Evolutionary conservation across 2,888 invertebrate species (phyloP), one percentile per base, ranked within the genome.

Genomic region (Busseola fusca): DNA sequence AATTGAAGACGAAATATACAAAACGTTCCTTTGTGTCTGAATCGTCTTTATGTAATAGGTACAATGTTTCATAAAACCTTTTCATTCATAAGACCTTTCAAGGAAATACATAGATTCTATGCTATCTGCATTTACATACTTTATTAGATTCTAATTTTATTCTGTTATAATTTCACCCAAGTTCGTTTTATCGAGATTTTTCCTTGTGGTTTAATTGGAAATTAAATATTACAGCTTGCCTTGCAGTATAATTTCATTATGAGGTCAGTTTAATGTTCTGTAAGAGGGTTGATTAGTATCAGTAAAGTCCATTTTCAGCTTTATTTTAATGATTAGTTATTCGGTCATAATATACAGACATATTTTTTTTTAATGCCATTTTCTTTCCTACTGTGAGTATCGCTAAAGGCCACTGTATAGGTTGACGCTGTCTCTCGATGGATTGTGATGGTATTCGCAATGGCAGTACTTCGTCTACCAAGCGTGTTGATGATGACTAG

Each of bases 221-320:
- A 76, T 78, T 78, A 78, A 80, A 76, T 81, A 76, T 72, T 74
- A 69, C 71, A 58, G 74, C 74, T 62, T 48, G 54, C 62, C 63
- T 57, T 63, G 60, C 65, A 58, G 69, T 64, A 59, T 72, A 72
- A 78, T 72, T 81, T 81, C 37, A 72, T 81, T 76, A 76, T 60
- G 64, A 71, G 74, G 69, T 66, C 69, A 76, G 59, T 66, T 72
- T 74, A 71, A 78, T 81, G 76, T 74, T 52, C 37, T 48, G 76
- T 64, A 65, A 74, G 69, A 72, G 58, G 60, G 62, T 18, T 74
- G 67, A 83, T 76, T 59, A 70, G 67, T 56, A 63, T 62, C 69
- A 67, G 67, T 34, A 56, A 64, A 57, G 27, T 34, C 40, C 27
- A 69, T 78, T 74, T 77, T 74, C 37, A 14, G 40, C 21, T 45